Evolutionary conservation across 2,797 vertebrate genomes (phyloP), one percentile per base, ranked within the genome.

Genomic region (Macrochelys suwanniensis): DNA sequence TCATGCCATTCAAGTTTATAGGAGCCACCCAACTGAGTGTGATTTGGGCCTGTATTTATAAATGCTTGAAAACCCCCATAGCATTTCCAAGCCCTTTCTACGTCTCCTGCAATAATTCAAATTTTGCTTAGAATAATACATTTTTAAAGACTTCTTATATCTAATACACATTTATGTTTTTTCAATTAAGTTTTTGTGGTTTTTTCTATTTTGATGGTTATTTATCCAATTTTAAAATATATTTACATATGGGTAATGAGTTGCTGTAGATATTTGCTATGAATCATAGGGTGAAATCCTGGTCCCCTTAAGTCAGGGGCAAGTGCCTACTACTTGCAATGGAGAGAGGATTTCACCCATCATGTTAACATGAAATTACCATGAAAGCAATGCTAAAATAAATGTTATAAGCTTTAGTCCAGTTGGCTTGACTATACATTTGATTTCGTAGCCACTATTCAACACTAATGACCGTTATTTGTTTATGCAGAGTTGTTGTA

Each of bases 371-470:
- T 0, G 1, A 89, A 93, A 94, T 78, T 89, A 56, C 89, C 16
- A 7, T 84, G 93, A 76, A 95, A 95, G 68, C 89, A 95, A 86
- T 71, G 82, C 86, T 93, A 97, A 96, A 96, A 95, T 93, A 96
- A 97, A 97, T 92, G 61, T 49, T 91, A 78, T 84, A 79, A 89
- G 84, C 59, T 92, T 95, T 96, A 91, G 74, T 68, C 31, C 91
- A 26, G 15, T 93, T 94, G 81, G 37, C 88, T 85, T 91, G 92
- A 95, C 93, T 96, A 78, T 94, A 95, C 97, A 92, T 97, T 97
- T 96, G 93, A 94, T 87, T 95, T 97, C 4, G 2, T 87, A 78
- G 86, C 88, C 96, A 95, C 96, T 96, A 93, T 96, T 97, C 90
- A 96, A 54, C 74, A 90, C 89, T 91, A 91, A 94, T 91, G 95